These are phyloP conservation scores for Mastomys coucha DNA, from an alignment of 2,113 vertebrate species.

Conservation along the genomic window DNA sequence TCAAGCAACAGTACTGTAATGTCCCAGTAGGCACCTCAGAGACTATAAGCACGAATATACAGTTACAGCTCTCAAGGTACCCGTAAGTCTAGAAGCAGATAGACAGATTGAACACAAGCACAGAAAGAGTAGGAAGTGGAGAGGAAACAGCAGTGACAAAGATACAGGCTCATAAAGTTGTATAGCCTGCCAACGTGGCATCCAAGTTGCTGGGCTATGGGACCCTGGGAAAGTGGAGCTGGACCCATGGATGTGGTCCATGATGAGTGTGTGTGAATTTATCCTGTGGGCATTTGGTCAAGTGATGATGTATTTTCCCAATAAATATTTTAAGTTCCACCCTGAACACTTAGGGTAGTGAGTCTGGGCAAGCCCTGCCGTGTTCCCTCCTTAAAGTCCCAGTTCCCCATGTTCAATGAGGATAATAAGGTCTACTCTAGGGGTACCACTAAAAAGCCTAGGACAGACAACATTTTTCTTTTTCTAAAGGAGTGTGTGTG, in stretches of 20 bases:
- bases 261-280: not conserved
- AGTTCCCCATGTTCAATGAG: not conserved
- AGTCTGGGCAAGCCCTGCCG: not conserved
- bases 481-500: not conserved
- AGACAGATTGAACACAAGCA: not conserved
- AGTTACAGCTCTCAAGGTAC: not conserved
- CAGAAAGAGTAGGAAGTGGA: slow-evolving; percentile 5
- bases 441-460: not conserved
- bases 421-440: not conserved
- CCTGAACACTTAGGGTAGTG: not conserved
- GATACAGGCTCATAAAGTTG: no score
- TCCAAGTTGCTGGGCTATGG: not conserved
- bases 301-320: not conserved
- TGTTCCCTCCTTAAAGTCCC: not conserved
- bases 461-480: not conserved
- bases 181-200: not conserved
- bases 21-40: slow-evolving; percentile 15
- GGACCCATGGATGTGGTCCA: not conserved
- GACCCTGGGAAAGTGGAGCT: not conserved
- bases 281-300: not conserved
- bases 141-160: not conserved
- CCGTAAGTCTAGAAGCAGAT: not conserved
- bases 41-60: not conserved
- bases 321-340: not conserved
- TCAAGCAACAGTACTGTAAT: not conserved